Base-by-base conservation (phyloP, 2,797 vertebrate genomes). In the Protosalanx chinensis region DNA sequence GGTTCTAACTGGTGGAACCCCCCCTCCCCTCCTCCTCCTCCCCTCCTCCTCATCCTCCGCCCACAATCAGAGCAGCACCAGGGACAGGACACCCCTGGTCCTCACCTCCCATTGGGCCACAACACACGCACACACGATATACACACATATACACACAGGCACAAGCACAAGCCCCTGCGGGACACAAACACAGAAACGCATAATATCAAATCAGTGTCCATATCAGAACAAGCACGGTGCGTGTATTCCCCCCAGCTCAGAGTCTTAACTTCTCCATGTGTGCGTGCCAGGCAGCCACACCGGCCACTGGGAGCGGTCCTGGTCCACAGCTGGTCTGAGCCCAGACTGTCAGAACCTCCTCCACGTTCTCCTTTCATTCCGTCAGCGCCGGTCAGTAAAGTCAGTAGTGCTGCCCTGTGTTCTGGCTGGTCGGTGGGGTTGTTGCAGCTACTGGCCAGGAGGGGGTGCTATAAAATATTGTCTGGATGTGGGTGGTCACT, bases 381-480 rank as follows among this genome's bases (percentile, higher is more conserved):
- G 51, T 56, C 16, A 1, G 3, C 51, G 18, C 15, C 18, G n/a
- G 67, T 76, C 20, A 67, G 70, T 63, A 33, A 76, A 73, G 75
- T 46, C 30, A 15, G 61, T 59, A 29, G 37, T 30, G 73, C 57
- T 32, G 74, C 76, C 71, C 72, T 64, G 12, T 30, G 65, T 64
- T 56, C 27, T 64, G 35, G 65, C 67, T 60, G 30, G 15, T 53
- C 27, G 12, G 30, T 29, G 6, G 37, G 30, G 41, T 7, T 4
- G 18, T 59, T 65, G 59, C 32, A 58, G 67, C 30, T 59, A 68
- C 61, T 67, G 51, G 67, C 64, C 68, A 2, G 51, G 20, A 41
- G 78, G 69, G 33, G 63, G 56, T 23, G 84, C 84, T 90, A 90
- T 82, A 91, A 89, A 1, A 85, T 82, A 77, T 89, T 87, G 73